phyloP scores from a whole-genome alignment of 2,797 vertebrate genomes.

The Chromobotia macracanthus region DNA sequence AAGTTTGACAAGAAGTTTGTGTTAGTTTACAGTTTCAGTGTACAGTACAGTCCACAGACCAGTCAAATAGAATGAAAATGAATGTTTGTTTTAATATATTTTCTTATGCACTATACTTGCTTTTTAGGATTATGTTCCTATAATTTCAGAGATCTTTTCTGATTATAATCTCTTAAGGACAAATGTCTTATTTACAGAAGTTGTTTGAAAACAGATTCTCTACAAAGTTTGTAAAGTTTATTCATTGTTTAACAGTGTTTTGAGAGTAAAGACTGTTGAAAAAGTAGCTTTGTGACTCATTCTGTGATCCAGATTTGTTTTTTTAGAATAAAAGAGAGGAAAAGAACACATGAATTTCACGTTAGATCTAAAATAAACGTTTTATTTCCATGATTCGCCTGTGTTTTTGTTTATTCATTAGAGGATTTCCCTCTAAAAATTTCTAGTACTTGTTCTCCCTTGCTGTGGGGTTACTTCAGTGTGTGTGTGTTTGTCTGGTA shows the following conservation, averaged over 20 bases:
- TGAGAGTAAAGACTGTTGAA: constrained; percentile 7
- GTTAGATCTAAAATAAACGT: too few species aligned
- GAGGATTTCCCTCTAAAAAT: not conserved
- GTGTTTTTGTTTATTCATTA: not conserved
- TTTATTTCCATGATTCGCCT: not conserved
- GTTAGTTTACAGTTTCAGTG: constrained; percentile 27
- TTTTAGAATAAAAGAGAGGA: too few species aligned
- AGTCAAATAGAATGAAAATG: constrained; percentile 4
- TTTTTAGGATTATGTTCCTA: constrained; percentile 21
- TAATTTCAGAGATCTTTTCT: constrained; percentile 18
- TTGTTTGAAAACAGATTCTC: constrained; percentile 10
- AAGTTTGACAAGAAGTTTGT: not conserved
- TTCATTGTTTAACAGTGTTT: constrained; percentile 1
- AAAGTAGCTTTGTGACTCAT: constrained; percentile 3
- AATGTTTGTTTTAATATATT: constrained; percentile 55
- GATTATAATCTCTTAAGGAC: constrained; percentile 5
- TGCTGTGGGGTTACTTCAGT: too few species aligned
- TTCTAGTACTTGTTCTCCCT: too few species aligned
- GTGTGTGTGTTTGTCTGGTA: too few species aligned
- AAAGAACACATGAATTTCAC: too few species aligned
- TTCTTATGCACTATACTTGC: constrained; percentile 51
- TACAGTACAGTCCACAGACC: constrained; percentile 7
- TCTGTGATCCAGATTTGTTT: not conserved
- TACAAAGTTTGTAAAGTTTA: not conserved
- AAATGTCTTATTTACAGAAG: constrained; percentile 36